Evolutionary conservation across 1,140 invertebrate species (phyloP), one percentile per base, ranked within the genome.

Genomic region (Tribolium castaneum): DNA sequence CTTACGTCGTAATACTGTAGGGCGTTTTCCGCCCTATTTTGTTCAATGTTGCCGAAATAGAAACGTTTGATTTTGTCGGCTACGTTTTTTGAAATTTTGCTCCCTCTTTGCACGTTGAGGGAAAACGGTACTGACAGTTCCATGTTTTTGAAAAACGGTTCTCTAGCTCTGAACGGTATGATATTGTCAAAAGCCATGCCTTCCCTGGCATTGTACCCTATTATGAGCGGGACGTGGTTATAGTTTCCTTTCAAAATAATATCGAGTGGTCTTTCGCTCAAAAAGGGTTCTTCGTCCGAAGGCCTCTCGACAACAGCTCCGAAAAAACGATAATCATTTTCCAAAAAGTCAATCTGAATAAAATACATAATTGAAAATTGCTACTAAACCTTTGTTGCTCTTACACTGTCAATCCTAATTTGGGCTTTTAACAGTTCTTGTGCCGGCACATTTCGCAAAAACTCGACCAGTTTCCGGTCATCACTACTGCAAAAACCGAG

Each of bases 161-260:
- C 87, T 77, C 82, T 86, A 14, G 84, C 35, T 6, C 80, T 77
- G 66, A 81, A 80, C 34, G 49, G 71, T 25, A 74, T 45, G 2
- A 74, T 34, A 6, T 35, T 9, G 56, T 77, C 77, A 5, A 89
- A 76, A 6, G 88, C 80, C 7, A 90, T 80, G 10, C 90, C 90
- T 87, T 94, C 93, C 9, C 86, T 83, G 12, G 81, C 85, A 81
- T 88, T 91, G 49, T 90, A 89, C 0, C 93, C 93, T 12, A 90
- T 81, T 5, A 93, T 87, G 12, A 90, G 85, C 0, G 92, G 92
- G 9, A 93, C 86, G 73, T 89, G 87, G 34, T 88, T 81, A 45
- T 88, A 88, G 49, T 86, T 85, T 59, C 88, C 86, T 14, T 81
- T 82, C 25, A 81, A 25, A 9, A 89, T 76, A 59, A 87, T 77